Evolutionary conservation across 2,797 vertebrate species (phyloP), one percentile per base, ranked within the genome.

Genomic region (Neostethus bicornis): DNA sequence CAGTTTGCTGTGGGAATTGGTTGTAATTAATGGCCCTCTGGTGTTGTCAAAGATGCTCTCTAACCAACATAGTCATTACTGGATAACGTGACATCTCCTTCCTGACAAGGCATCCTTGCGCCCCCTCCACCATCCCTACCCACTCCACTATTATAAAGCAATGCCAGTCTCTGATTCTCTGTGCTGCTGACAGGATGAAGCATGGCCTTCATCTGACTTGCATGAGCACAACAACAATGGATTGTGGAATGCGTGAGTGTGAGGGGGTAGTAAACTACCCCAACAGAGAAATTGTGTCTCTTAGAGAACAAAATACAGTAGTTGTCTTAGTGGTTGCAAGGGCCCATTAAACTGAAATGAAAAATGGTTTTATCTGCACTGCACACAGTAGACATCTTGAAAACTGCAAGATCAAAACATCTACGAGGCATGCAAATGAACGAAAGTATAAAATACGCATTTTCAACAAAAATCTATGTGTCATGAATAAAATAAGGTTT

Each of bases 21-120:
- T 83, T 87, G 83, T 91, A 92, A 92, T 92, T 91, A 92, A 80
- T 80, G 83, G 79, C 84, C 90, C 86, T 85, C 78, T 89, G 71
- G 77, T 81, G 83, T 89, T 89, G 89, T 90, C 89, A 92, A 66
- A 86, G 86, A 89, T 79, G 80, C 84, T 85, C 84, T 88, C 76
- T 76, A 79, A 89, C 83, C 87, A 85, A 89, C 88, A 72, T 85
- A 90, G 85, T 92, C 89, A 92, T 92, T 92, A 92, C 81, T 54
- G 77, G 73, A 75, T 76, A 88, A 89, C 85, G 84, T 85, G 85
- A 87, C 88, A 90, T 90, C 82, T 90, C 83, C 77, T 80, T 83
- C 73, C 83, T 90, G 87, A 89, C 86, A 85, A 81, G 76, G 52
- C 66, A 57, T 71, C 60, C 69, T 51, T 52, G 42, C 51, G 45